Evolutionary conservation across 2,888 invertebrate species (phyloP), one percentile per base, ranked within the genome.

Genomic region (Ischnura elegans): DNA sequence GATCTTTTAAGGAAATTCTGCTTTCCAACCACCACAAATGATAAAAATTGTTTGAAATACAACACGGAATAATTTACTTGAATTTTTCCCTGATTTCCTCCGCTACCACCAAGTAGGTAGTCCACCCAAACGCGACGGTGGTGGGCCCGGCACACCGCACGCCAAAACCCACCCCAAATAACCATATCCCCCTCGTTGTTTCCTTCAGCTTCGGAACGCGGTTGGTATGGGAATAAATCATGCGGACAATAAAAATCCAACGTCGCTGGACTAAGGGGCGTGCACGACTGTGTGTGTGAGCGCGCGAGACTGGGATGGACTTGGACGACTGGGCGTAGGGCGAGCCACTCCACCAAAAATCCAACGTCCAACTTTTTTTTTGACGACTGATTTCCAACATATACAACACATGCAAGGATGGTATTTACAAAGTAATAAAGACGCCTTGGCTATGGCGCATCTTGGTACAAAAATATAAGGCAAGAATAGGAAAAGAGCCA

Each of bases 401-500:
- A 43, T n/a, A 86, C 86, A 86, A 86, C 86, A 86, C 86, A 46
- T 25, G 25, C 86, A 46, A 46, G 86, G 45, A 86, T n/a, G 86
- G 86, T 86, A 86, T 86, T 86, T 86, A 86, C 86, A 86, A 86
- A 45, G 86, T 43, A 86, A 86, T 86, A 86, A 86, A 86, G 46
- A 43, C 86, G 25, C 86, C 45, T 8, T 46, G 43, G 43, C 43
- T 43, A 25, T 13, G 45, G 86, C 43, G 86, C 86, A 86, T 86
- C 86, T 86, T 45, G 86, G 86, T n/a, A 86, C 86, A 46, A 86
- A 86, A 86, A 86, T 45, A 86, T 86, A 86, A 86, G 43, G 46
- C 43, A 86, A 86, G 86, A 86, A 43, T 86, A 25, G 46, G 46
- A 86, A 86, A 86, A 86, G 45, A 45, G 43, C 86, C 86, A 86